These are phyloP conservation scores for Tipula unca DNA, from an alignment of 2,888 invertebrate species.

Conservation along the genomic window DNA sequence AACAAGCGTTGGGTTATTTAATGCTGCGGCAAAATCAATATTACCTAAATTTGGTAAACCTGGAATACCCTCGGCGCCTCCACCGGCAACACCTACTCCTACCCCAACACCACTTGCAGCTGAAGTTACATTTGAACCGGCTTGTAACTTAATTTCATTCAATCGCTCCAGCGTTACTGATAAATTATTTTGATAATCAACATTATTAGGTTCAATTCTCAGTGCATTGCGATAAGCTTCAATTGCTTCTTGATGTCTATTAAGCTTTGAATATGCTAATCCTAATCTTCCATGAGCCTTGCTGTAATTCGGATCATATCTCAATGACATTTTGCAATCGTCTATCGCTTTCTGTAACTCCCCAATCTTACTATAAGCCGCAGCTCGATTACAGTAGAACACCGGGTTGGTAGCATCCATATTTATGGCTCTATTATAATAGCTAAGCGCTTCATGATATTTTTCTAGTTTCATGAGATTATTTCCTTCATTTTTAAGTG, in stretches of 20 bases:
- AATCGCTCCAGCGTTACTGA: constrained; percentile 56
- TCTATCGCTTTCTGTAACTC: constrained; percentile 75
- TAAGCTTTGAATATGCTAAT: constrained; percentile 75
- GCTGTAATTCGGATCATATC: constrained; percentile 83
- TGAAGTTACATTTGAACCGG: background rate
- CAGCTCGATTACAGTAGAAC: constrained; percentile 95
- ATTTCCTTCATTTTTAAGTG: constrained; percentile 80
- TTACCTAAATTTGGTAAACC: constrained; percentile 21
- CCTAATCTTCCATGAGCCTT: constrained; percentile 93
- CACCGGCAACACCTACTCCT: background rate
- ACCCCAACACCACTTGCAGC: background rate
- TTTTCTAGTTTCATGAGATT: constrained; percentile 78
- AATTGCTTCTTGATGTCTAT: constrained; percentile 74
- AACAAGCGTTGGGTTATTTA: constrained; percentile 25
- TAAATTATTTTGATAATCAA: constrained; percentile 80
- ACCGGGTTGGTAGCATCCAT: constrained; percentile 84
- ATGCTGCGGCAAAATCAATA: constrained; percentile 24
- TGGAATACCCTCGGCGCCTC: background rate
- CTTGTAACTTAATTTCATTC: background rate
- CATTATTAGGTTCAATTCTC: constrained; percentile 86
- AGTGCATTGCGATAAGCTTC: constrained; percentile 81
- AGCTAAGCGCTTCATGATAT: constrained; percentile 69
- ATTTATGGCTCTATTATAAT: constrained; percentile 76
- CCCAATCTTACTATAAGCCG: constrained; percentile 84
- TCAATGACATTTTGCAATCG: constrained; percentile 84